A percentile compares a stretch with the other conserved stretches of the same genome.
phyloP scores from a whole-genome alignment of 2,888 invertebrate species.

The Netelia fuscicornis region DNA sequence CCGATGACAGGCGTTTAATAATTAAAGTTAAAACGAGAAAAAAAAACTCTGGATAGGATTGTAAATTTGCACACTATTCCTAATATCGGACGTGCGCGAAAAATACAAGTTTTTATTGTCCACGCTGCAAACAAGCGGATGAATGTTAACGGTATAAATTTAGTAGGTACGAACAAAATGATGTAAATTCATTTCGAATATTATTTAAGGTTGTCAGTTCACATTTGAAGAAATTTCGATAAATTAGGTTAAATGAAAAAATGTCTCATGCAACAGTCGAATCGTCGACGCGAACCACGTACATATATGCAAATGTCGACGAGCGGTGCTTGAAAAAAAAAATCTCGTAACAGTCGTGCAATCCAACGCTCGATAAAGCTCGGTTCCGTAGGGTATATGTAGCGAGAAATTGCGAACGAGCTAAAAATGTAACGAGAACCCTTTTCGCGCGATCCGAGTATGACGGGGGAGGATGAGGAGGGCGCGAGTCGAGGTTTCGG shows the following conservation, averaged over 20 bases:
- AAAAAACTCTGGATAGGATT: too few species aligned
- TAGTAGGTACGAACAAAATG: too few species aligned
- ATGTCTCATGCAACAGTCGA: neutral
- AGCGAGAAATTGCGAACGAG: constrained; percentile 53
- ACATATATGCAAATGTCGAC: neutral
- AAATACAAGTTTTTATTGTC: too few species aligned
- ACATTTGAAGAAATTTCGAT: neutral
- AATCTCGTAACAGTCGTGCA: constrained; percentile 41
- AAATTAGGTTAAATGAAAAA: neutral
- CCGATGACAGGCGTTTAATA: too few species aligned
- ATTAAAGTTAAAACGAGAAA: too few species aligned
- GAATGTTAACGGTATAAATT: too few species aligned
- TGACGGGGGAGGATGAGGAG: constrained; percentile 10
- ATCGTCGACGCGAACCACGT: neutral
- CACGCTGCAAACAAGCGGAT: too few species aligned
- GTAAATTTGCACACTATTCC: too few species aligned
- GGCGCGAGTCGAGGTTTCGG: constrained; percentile 30
- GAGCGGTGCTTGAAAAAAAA: neutral
- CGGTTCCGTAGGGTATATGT: constrained; percentile 52
- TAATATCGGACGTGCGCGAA: too few species aligned
- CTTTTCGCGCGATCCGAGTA: constrained; percentile 61
- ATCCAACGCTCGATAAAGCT: constrained; percentile 57
- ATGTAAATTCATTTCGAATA: too few species aligned
- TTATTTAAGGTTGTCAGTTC: too few species aligned
- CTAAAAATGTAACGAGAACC: constrained; percentile 66